These are phyloP conservation scores for Antitype chi DNA, from an alignment of 2,888 invertebrate genomes.

Conservation along the genomic window DNA sequence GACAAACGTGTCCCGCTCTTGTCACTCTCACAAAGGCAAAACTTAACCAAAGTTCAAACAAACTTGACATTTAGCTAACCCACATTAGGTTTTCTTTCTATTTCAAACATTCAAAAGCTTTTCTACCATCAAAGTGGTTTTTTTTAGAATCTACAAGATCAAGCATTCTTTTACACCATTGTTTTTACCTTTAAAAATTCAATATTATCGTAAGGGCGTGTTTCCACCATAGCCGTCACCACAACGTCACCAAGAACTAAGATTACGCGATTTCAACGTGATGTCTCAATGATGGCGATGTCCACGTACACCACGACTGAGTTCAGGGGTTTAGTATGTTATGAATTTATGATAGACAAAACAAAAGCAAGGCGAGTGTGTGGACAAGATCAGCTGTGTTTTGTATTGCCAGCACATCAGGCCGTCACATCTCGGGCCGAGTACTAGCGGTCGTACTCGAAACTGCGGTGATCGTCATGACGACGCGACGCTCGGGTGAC, in stretches of 20 bases:
- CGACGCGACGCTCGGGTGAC: not conserved
- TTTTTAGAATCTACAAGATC: not conserved
- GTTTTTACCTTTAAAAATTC: not conserved
- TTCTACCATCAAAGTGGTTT: not conserved
- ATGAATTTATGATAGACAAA: not conserved
- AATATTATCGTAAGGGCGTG: not conserved
- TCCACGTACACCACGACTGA: not conserved
- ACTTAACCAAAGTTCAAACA: not conserved
- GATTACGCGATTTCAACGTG: not conserved
- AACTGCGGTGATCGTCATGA: not conserved
- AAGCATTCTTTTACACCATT: not conserved
- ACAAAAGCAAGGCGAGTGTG: no score
- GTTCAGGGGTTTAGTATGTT: not conserved
- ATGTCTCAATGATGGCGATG: not conserved
- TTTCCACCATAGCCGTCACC: not conserved
- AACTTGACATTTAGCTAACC: not conserved
- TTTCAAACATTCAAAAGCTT: not conserved
- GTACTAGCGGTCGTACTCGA: not conserved
- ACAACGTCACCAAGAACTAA: not conserved
- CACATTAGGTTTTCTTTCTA: not conserved
- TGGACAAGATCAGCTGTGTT: no score
- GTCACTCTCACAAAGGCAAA: constrained; percentile 4
- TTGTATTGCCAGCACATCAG: no score
- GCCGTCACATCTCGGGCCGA: no score
- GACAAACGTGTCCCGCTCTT: not conserved